Conservation (phyloP, 2,113 vertebrate species). For the Isichthys henryi region DNA sequence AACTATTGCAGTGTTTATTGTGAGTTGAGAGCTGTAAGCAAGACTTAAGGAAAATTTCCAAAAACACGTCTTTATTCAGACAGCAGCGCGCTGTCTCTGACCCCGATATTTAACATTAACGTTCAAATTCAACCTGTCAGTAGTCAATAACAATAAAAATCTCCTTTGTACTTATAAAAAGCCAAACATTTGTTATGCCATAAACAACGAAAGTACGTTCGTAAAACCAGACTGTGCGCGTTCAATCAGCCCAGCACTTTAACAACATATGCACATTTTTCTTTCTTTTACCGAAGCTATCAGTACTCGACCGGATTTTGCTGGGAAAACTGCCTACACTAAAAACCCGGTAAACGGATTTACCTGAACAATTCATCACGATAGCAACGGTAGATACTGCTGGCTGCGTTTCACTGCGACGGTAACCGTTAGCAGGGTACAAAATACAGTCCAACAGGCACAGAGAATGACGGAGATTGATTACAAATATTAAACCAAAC, state of each 20-base stretch:
- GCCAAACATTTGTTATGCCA: neutral
- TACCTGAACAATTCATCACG: neutral
- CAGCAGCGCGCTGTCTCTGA: neutral
- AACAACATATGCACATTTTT: neutral
- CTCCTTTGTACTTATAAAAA: neutral
- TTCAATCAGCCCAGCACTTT: neutral
- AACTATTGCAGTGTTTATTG: slow-evolving; percentile 98
- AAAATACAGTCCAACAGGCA: neutral
- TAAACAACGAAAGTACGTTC: neutral
- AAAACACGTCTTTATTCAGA: neutral
- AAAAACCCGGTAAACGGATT: neutral
- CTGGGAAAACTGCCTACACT: neutral
- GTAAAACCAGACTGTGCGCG: neutral
- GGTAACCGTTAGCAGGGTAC: neutral
- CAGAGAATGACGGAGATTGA: neutral
- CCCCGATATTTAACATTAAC: neutral
- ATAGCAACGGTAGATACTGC: neutral
- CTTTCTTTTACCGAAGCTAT: neutral
- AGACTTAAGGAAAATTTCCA: slow-evolving; percentile 64
- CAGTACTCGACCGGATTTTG: neutral
- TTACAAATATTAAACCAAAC: neutral
- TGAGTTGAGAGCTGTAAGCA: slow-evolving; percentile 81
- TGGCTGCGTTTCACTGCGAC: neutral
- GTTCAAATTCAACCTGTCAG: neutral
- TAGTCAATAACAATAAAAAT: neutral